A percentile compares a stretch with the other conserved stretches of the same genome.
phyloP scores from a whole-genome alignment of 2,797 vertebrate genomes.

The Sebastes cheni region DNA sequence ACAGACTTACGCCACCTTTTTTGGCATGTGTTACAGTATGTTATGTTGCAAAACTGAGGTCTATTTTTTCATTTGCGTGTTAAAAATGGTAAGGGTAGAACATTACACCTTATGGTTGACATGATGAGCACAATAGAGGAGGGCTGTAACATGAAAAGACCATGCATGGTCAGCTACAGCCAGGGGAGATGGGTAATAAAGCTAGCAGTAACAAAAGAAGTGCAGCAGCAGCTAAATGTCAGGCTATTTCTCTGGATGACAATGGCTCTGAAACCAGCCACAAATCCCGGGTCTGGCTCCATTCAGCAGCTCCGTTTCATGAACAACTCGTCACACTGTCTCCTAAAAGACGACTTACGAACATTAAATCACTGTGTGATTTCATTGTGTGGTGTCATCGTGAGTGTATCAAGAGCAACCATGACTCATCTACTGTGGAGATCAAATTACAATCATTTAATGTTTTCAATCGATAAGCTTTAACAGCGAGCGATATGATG shows the following conservation, averaged over 20 bases:
- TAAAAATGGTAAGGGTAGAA: background rate
- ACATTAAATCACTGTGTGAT: conserved; percentile 25
- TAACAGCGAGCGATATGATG: background rate
- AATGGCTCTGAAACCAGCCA: conserved; percentile 61
- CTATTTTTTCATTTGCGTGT: background rate
- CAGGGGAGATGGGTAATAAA: conserved; percentile 56
- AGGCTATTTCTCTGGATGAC: conserved; percentile 71
- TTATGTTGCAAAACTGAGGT: background rate
- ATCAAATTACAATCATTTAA: conserved; percentile 40
- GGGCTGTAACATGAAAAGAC: conserved; percentile 62
- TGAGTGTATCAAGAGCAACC: conserved; percentile 23
- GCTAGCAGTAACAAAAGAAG: conserved; percentile 79
- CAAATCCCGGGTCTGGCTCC: conserved; percentile 54
- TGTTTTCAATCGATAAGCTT: conserved; percentile 34
- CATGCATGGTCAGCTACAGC: conserved; percentile 75
- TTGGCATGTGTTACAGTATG: background rate
- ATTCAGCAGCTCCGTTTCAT: conserved; percentile 32
- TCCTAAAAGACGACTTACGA: conserved; percentile 5
- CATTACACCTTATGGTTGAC: conserved; percentile 27
- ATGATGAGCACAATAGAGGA: conserved; percentile 30
- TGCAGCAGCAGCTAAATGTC: conserved; percentile 80
- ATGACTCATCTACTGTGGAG: conserved; percentile 61
- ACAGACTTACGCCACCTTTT: background rate
- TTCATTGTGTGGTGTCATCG: background rate
- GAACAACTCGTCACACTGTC: background rate